Conservation (phyloP, 1,140 invertebrate genomes). For the Chlorops oryzae region DNA sequence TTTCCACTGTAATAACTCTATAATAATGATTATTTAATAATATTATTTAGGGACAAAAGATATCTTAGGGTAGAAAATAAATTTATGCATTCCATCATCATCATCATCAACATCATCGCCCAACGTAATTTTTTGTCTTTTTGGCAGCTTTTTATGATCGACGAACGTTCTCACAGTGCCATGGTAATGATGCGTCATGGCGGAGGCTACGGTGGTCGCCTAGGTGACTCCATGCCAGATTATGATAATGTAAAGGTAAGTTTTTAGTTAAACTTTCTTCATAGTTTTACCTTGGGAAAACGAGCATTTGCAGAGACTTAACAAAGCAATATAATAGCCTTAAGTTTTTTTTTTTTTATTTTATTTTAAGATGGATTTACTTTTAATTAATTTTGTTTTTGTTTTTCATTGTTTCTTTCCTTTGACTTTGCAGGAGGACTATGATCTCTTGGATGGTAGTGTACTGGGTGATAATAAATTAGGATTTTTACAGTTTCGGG, state of each 20-base stretch:
- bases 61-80: too few relatives aligned
- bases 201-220: slow-evolving; percentile 35
- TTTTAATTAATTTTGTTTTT: slow-evolving; percentile 9
- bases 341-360: background rate
- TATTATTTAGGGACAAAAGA: too few relatives aligned
- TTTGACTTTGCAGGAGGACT: slow-evolving; percentile 34
- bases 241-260: slow-evolving; percentile 56
- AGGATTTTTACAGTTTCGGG: slow-evolving; percentile 45
- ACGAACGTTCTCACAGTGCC: slow-evolving; percentile 43
- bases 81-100: too few relatives aligned
- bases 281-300: too few relatives aligned
- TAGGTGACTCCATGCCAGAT: slow-evolving; percentile 49
- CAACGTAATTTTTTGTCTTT: too few relatives aligned
- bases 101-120: too few relatives aligned
- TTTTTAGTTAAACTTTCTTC: too few relatives aligned
- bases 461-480: slow-evolving; percentile 47
- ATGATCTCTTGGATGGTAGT: slow-evolving; percentile 42
- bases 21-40: too few relatives aligned
- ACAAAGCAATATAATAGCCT: too few relatives aligned
- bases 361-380: slow-evolving; percentile 8
- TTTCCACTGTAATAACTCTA: too few relatives aligned
- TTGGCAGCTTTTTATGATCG: slow-evolving; percentile 46
- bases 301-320: too few relatives aligned
- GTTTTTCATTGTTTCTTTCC: slow-evolving; percentile 4
- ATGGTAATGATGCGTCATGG: slow-evolving; percentile 37